A percentile compares a stretch with the other conserved stretches of the same genome.
Evolutionary conservation across 2,888 invertebrate species (phyloP).

Genomic region (Koerneria pararmatus): DNA sequence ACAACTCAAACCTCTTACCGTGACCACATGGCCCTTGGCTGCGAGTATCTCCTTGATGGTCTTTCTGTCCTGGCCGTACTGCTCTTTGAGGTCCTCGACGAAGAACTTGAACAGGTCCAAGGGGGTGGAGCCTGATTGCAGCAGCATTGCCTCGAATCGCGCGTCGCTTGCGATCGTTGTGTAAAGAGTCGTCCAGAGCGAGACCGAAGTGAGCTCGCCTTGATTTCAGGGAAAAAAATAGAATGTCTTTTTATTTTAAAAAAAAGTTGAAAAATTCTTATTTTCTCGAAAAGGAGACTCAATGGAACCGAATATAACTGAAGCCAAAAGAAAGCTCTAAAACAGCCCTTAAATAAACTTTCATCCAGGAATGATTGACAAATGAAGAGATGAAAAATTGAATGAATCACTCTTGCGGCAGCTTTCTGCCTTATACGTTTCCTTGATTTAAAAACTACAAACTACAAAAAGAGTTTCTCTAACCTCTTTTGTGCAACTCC

Average conservation of each 20-base stretch:
- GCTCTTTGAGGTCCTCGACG: conserved; percentile 92
- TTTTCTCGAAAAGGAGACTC: no score
- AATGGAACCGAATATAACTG: no score
- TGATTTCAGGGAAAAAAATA: no score
- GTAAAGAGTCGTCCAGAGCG: conserved; percentile 94
- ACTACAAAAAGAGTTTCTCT: background rate
- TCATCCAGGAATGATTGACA: no score
- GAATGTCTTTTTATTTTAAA: no score
- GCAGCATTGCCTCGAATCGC: conserved; percentile 83
- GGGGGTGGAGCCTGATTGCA: conserved; percentile 83
- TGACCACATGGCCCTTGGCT: conserved; percentile 63
- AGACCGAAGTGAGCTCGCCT: conserved; percentile 95
- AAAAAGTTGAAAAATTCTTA: no score
- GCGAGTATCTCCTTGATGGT: conserved; percentile 87
- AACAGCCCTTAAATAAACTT: no score
- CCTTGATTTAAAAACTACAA: background rate
- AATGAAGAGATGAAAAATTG: no score
- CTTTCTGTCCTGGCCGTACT: conserved; percentile 96
- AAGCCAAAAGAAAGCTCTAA: no score
- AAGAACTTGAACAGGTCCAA: conserved; percentile 97
- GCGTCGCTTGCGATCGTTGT: conserved; percentile 90
- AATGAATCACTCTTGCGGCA: no score
- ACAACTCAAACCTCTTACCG: no score
- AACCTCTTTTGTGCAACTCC: conserved; percentile 75
- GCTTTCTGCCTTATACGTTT: no score